Evolutionary conservation across 1,140 invertebrate genomes (phyloP).

Genomic region (Stegodyphus mimosarum): DNA sequence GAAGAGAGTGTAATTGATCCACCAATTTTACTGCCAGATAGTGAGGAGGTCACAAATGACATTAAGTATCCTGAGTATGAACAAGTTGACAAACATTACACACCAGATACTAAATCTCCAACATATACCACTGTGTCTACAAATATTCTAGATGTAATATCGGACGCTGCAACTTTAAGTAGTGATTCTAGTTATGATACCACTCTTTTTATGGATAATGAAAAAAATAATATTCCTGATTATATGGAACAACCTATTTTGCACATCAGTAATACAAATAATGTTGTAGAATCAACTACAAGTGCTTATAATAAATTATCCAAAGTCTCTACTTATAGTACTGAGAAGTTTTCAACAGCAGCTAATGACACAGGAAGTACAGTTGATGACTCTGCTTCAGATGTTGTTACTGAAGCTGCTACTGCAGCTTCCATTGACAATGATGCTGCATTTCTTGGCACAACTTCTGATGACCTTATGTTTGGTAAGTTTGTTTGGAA

Average conservation of each 20-base stretch:
- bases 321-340: constrained; percentile 57
- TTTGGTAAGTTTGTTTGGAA: constrained; percentile 50
- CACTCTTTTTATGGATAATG: not conserved
- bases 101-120: not conserved
- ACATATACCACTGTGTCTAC: not conserved
- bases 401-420: constrained; percentile 41
- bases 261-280: not conserved
- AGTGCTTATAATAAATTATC: constrained; percentile 37
- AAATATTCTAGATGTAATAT: not conserved
- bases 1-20: constrained; percentile 58
- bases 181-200: not conserved
- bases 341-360: not conserved
- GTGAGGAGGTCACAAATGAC: constrained; percentile 7
- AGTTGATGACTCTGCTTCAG: constrained; percentile 12
- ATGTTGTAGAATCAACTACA: constrained; percentile 25
- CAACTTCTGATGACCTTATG: constrained; percentile 18
- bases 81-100: constrained; percentile 48
- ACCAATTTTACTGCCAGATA: constrained; percentile 50
- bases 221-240: not conserved
- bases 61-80: constrained; percentile 57
- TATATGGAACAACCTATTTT: not conserved
- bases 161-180: not conserved
- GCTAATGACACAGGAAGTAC: constrained; percentile 10
- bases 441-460: constrained; percentile 18
- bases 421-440: constrained; percentile 26